These are phyloP conservation scores for Blera fallax DNA, from an alignment of 2,888 invertebrate species.

Conservation along the genomic window DNA sequence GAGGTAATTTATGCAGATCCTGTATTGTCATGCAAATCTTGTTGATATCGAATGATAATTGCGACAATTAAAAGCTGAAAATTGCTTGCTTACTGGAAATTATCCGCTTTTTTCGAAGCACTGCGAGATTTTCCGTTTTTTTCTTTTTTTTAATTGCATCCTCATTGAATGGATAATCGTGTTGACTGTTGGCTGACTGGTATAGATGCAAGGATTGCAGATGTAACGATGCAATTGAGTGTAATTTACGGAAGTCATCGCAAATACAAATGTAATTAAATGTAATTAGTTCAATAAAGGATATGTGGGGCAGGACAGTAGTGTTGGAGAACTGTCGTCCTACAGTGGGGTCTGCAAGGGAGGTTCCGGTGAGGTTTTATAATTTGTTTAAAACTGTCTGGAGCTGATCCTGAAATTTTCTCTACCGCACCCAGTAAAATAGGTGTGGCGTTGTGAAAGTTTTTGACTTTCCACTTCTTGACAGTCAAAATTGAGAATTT, in stretches of 20 bases:
- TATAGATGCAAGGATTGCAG: conserved; percentile 3
- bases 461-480: no score
- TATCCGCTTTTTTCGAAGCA: conserved; percentile 25
- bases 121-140: conserved; percentile 30
- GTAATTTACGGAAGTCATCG: conserved; percentile 68
- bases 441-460: no score
- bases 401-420: no score
- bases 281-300: conserved; percentile 67
- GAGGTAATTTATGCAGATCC: conserved; percentile 71
- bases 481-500: no score
- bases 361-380: no score
- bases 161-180: conserved; percentile 68
- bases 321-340: neutral
- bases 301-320: neutral
- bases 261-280: conserved; percentile 67
- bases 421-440: no score
- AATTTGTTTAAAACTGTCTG: no score
- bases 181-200: conserved; percentile 41
- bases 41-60: conserved; percentile 74
- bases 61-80: conserved; percentile 71
- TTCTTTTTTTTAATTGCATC: conserved; percentile 59
- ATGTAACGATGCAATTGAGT: conserved; percentile 57
- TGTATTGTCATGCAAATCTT: conserved; percentile 74
- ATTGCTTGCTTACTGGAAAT: conserved; percentile 70
- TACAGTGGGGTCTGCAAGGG: neutral